Evolutionary conservation across 2,113 vertebrate genomes (phyloP), one percentile per base, ranked within the genome.

Genomic region (Lethenteron camtschaticum): DNA sequence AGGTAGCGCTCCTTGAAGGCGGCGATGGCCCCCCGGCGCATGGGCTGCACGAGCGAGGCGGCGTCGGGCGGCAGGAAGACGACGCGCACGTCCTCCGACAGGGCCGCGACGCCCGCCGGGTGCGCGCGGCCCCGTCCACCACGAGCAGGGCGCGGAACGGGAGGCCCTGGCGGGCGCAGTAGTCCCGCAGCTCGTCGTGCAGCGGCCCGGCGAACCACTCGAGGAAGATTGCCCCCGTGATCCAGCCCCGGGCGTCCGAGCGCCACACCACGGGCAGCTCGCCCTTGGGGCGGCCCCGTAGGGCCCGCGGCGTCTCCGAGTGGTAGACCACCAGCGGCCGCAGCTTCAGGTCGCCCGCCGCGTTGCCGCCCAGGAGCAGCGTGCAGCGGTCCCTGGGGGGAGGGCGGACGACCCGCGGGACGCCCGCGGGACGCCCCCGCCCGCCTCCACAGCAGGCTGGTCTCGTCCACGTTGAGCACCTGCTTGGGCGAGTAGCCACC

Each of bases 91-190:
- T 68, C 69, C 57, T 55, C 56, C 20, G 68, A 68, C 56, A 74
- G 69, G 20, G 68, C 8, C 0, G 69, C 72, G 70, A 72, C 11
- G 56, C 68, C 71, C 3, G 58, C 12, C 10, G 71, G 70, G 55
- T 73, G 72, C 57, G 72, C 70, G 72, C 72, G 2, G 60, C 68
- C 2, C 4, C 70, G 71, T 75, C 71, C 24, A 76, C 60, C 16
- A 76, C 58, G 20, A 76, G 70, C 69, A 77, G n/a, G 7, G 71
- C 69, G 72, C 72, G 76, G 68, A 72, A 70, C 20, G 71, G n/a
- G 24, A 76, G 70, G 9, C 71, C 69, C 57, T 73, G 70, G 58
- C 68, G 69, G 56, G 58, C 69, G 70, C 71, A 72, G 68, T 73
- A 71, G n/a, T 73, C 71, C 71, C 75, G 70, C 70, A 73, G 3